Conservation (phyloP, 1,140 invertebrate species). For the Homalodisca vitripennis region DNA sequence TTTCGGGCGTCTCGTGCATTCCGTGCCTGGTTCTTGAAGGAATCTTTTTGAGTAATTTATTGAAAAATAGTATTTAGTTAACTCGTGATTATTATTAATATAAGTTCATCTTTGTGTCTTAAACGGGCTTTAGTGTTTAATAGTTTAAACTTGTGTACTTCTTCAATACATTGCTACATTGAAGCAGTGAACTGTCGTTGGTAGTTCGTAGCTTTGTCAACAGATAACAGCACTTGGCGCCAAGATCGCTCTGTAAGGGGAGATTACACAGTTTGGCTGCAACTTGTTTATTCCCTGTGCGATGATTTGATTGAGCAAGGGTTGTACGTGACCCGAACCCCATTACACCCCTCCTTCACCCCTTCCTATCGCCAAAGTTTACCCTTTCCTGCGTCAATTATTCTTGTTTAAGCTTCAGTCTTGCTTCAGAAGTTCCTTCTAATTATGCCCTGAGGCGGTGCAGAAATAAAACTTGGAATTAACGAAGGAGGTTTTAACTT, state of each 20-base stretch:
- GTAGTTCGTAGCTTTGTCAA: no score
- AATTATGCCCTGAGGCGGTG: background rate
- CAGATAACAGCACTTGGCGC: slow-evolving; percentile 3
- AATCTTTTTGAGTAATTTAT: no score
- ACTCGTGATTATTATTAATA: no score
- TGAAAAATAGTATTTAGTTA: no score
- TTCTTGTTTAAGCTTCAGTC: slow-evolving; percentile 4
- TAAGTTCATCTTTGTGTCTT: no score
- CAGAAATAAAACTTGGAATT: slow-evolving; percentile 15
- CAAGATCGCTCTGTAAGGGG: background rate
- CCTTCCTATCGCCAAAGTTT: background rate
- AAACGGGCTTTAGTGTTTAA: no score
- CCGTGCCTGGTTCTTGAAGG: no score
- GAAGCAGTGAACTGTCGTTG: no score
- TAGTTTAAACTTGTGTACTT: no score
- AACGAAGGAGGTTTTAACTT: slow-evolving; percentile 13
- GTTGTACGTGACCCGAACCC: slow-evolving; percentile 29
- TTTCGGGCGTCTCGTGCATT: no score
- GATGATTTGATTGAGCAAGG: slow-evolving; percentile 33
- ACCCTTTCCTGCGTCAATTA: slow-evolving; percentile 17
- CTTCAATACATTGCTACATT: no score
- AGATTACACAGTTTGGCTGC: slow-evolving; percentile 7
- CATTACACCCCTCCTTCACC: slow-evolving; percentile 11
- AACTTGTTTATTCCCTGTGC: slow-evolving; percentile 23
- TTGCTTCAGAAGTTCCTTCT: slow-evolving; percentile 7